phyloP scores from a whole-genome alignment of 2,113 vertebrate genomes.

The Bubo bubo region DNA sequence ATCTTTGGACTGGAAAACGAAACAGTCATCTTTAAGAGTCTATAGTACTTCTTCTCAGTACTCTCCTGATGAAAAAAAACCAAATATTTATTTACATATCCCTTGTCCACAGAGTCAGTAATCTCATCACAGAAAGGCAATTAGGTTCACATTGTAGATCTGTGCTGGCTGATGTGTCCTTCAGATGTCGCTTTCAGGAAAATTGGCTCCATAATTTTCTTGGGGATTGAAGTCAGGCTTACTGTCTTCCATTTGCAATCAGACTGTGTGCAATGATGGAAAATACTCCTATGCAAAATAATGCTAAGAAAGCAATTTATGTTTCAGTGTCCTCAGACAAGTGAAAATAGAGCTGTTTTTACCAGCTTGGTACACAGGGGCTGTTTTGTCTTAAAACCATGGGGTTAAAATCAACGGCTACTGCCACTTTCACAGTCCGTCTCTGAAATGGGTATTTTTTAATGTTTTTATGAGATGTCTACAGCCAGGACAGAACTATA shows the following conservation, averaged over 20 bases:
- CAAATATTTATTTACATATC: not conserved
- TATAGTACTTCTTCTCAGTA: not conserved
- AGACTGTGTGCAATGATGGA: not conserved
- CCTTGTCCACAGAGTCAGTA: not conserved
- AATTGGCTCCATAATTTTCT: not conserved
- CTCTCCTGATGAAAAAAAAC: not conserved
- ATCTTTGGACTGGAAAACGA: not conserved
- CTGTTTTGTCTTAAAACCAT: not conserved
- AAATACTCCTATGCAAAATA: not conserved
- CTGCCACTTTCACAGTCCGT: not conserved
- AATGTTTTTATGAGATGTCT: not conserved
- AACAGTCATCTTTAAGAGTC: not conserved
- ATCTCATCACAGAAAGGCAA: not conserved
- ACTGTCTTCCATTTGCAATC: not conserved
- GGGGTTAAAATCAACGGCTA: not conserved
- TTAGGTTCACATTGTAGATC: not conserved
- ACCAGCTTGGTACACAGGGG: not conserved
- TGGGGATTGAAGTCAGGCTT: not conserved
- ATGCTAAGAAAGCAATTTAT: not conserved
- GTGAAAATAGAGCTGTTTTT: not conserved
- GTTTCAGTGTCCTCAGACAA: not conserved
- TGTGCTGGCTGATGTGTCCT: not conserved
- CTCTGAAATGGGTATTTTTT: not conserved
- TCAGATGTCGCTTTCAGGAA: not conserved
- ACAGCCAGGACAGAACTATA: not conserved